A percentile compares a stretch with the other conserved stretches of the same genome.
These are phyloP conservation scores for Phalacrocorax pelagicus DNA, from an alignment of 2,113 vertebrate species.

Conservation along the genomic window DNA sequence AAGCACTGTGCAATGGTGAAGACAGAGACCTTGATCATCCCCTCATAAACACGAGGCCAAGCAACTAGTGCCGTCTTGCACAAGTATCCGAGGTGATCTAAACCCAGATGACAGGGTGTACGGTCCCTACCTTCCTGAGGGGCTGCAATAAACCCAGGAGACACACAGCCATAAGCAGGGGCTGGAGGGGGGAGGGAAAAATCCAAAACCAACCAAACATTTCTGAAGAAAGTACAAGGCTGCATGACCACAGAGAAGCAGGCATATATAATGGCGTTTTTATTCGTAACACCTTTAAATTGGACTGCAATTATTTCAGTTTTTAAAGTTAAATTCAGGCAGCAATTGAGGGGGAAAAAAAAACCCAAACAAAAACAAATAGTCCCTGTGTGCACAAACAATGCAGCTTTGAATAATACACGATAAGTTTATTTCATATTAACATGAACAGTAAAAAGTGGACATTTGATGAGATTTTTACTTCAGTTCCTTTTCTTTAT, in stretches of 20 bases:
- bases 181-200: rapidly evolving
- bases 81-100: background rate
- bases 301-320: constrained; percentile 43
- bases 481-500: constrained; percentile 61
- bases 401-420: constrained; percentile 62
- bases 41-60: background rate
- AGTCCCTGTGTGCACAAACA: constrained; percentile 63
- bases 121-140: background rate
- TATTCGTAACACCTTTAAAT: constrained; percentile 59
- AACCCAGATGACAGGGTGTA: background rate
- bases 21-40: background rate
- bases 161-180: background rate
- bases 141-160: background rate
- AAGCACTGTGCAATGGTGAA: background rate
- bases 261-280: constrained; percentile 12
- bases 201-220: background rate
- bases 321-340: constrained; percentile 48
- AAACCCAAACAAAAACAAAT: background rate
- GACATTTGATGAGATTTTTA: background rate
- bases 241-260: constrained; percentile 12
- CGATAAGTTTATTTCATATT: constrained; percentile 57
- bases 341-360: constrained; percentile 5
- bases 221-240: background rate
- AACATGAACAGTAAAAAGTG: constrained; percentile 63
- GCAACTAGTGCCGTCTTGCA: background rate